Conservation (phyloP, 35 echinoderm and acorn worm species). For the Heliocidaris erythrogramma region DNA sequence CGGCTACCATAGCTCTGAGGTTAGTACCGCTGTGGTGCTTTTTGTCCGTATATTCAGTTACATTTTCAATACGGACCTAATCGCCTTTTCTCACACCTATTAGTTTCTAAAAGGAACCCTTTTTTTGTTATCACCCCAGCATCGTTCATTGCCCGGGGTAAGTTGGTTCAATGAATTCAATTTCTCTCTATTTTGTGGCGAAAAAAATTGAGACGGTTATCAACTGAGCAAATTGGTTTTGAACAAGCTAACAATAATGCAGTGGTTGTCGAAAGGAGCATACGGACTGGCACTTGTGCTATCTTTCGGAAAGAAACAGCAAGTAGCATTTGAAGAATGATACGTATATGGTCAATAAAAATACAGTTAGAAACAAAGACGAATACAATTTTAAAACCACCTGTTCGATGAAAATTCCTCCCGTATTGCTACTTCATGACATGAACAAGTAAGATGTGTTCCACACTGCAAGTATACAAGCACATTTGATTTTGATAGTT, state of each 20-base stretch:
- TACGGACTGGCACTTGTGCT: too few species aligned
- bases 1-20: not conserved
- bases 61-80: constrained; percentile 43
- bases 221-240: constrained; percentile 12
- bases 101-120: constrained; percentile 31
- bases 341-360: not conserved
- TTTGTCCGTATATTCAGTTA: constrained; percentile 49
- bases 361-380: not conserved
- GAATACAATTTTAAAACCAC: too few species aligned
- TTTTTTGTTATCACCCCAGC: constrained; percentile 14
- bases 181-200: constrained; percentile 1
- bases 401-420: too few species aligned
- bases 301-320: not conserved
- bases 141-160: constrained; percentile 35
- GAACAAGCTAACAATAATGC: not conserved
- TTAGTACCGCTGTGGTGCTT: not conserved
- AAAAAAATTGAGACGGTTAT: not conserved
- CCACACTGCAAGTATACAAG: too few species aligned
- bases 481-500: too few species aligned
- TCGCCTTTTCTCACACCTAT: constrained; percentile 51
- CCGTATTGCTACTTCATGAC: too few species aligned
- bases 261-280: not conserved
- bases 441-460: too few species aligned
- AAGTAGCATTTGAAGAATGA: not conserved
- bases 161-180: constrained; percentile 5